Conservation (phyloP, 37 sponge, comb jelly and placozoan genomes). For the Chondrilla cf. caribensis region DNA sequence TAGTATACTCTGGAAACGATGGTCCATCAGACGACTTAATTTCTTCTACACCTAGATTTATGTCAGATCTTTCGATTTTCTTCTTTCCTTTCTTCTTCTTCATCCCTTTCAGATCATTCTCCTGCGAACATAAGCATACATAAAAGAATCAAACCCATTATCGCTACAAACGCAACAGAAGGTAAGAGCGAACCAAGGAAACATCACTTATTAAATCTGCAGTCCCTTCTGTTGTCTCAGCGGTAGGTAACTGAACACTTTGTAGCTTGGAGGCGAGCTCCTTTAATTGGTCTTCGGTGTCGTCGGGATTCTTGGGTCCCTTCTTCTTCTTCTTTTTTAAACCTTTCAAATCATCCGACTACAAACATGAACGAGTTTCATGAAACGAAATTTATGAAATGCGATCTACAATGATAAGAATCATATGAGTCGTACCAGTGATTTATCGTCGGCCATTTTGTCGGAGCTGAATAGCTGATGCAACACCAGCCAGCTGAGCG, state of each 20-base stretch:
- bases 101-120: conserved; percentile 39
- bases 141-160: background rate
- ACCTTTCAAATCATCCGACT: background rate
- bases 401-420: too few relatives aligned
- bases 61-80: conserved; percentile 9
- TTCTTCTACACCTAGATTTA: too few relatives aligned
- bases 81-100: conserved; percentile 77
- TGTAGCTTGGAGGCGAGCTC: background rate
- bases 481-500: background rate
- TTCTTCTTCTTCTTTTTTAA: conserved; percentile 16
- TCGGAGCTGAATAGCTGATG: background rate
- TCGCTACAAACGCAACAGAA: background rate
- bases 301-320: background rate
- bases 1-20: too few relatives aligned
- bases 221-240: background rate
- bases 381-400: background rate
- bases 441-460: conserved; percentile 21
- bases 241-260: background rate
- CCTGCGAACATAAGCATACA: background rate
- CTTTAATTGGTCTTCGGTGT: background rate
- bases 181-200: background rate
- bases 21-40: too few relatives aligned
- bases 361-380: background rate
- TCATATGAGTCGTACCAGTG: too few relatives aligned
- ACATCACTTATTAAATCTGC: background rate